These are phyloP conservation scores for Agrilus mali DNA, from an alignment of 2,888 invertebrate species.

Conservation along the genomic window DNA sequence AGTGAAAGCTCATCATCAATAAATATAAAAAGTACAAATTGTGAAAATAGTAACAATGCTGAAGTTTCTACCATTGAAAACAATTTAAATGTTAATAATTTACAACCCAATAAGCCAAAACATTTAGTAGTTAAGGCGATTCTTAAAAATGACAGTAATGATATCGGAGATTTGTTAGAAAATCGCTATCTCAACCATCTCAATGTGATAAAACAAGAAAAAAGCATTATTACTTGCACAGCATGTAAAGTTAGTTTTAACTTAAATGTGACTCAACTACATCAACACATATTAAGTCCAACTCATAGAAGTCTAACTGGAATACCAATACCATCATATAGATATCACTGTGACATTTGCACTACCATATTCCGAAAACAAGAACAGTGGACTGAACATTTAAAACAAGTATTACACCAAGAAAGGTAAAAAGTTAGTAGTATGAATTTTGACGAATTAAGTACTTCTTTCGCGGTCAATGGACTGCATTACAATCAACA, in stretches of 20 bases:
- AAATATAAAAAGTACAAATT: not conserved
- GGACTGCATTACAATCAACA: too few relatives aligned
- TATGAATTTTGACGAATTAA: too few relatives aligned
- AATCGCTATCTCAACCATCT: slow-evolving; percentile 5
- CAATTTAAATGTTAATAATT: not conserved
- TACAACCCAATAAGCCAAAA: not conserved
- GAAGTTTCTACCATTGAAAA: not conserved
- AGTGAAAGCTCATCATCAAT: not conserved
- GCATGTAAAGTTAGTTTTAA: not conserved
- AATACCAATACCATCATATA: slow-evolving; percentile 9
- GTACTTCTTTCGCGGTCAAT: too few relatives aligned
- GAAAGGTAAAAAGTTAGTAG: slow-evolving; percentile 5
- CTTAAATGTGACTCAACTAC: not conserved
- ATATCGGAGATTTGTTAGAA: slow-evolving; percentile 5
- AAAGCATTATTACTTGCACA: not conserved
- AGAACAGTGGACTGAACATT: slow-evolving; percentile 19
- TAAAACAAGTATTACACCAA: slow-evolving; percentile 13
- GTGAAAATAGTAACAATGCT: not conserved
- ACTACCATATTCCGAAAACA: slow-evolving; percentile 15
- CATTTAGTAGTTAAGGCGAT: slow-evolving; percentile 6
- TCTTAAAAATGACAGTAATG: slow-evolving; percentile 2
- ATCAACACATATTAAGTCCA: slow-evolving; percentile 7
- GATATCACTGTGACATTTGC: slow-evolving; percentile 26
- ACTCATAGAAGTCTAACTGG: slow-evolving; percentile 3
- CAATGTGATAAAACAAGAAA: slow-evolving; percentile 1